Base-by-base conservation (phyloP, 2,113 vertebrate species). In the Psephotus haematonotus region DNA sequence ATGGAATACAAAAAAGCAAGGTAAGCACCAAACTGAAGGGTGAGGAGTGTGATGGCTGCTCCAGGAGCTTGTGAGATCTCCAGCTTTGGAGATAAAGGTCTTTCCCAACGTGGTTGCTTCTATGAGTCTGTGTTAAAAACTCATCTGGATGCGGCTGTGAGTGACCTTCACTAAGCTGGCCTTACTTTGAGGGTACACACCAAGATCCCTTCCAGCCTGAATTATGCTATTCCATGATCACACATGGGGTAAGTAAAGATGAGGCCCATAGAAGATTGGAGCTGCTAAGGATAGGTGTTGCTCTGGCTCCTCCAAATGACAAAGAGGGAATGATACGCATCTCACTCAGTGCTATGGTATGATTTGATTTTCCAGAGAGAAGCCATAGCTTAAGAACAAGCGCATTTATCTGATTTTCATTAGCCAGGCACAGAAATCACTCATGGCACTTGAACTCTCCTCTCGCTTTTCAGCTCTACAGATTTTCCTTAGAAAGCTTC, bases 401-500 rank as follows among this genome's bases (percentile, higher is more conserved):
- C 49, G 44, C n/a, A 65, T 68, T 80, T 81, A 77, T 76, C 82
- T 91, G 59, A 59, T 77, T 94, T 91, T 87, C 70, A 39, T 77
- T 88, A 85, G 41, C 47, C 59, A 49, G 75, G 71, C 71, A 50
- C 50, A 79, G 63, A 86, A 92, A 80, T 80, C 87, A 64, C 27
- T 59, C 6, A 0, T 9, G 46, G 39, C 41, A 77, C 49, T 63
- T 77, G 55, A 83, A 70, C 59, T 77, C 33, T 62, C 62, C 74
- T 91, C 14, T 31, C 52, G 55, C 60, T 92, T 90, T 77, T 65
- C 64, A 71, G 50, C 72, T 88, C 64, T 43, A 69, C 55, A 57
- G 46, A 28, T 92, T 94, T 83, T 94, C 90, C 65, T 72, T 67
- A 88, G 67, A 84, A 91, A 93, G 80, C 37, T 67, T 81, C 72